Percentiles rank a stretch among this genome's conserved stretches.
Conservation (phyloP, 2,888 invertebrate genomes). For the Yponomeuta plumbellus region DNA sequence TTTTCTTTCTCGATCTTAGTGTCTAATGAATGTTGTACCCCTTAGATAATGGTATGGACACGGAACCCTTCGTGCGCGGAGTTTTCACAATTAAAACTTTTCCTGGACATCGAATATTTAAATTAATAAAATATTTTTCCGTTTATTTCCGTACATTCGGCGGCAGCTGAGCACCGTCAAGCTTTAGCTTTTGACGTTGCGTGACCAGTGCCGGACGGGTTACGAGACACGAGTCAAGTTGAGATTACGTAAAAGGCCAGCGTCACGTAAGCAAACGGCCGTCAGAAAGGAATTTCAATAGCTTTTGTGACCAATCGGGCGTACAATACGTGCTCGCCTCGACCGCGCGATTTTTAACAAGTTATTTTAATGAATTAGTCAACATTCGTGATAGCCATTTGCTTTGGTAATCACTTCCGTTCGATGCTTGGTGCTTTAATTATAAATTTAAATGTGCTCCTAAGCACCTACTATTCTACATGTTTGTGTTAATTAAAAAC, state of each 20-base stretch:
- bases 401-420: not conserved
- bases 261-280: not conserved
- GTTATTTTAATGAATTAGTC: not conserved
- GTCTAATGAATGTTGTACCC: no score
- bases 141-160: no score
- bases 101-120: no score
- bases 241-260: not conserved
- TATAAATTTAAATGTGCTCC: no score
- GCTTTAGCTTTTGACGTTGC: not conserved
- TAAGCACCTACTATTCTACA: no score
- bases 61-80: no score
- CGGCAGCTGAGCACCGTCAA: not conserved
- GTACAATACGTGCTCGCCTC: not conserved
- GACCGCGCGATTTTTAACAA: not conserved
- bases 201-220: not conserved
- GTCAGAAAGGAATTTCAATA: not conserved
- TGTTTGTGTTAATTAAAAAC: no score
- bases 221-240: not conserved
- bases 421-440: not conserved
- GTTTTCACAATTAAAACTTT: no score
- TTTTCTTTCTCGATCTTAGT: no score
- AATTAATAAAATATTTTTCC: no score
- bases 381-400: not conserved
- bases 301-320: not conserved
- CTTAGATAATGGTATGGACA: no score